A percentile compares a stretch with the other conserved stretches of the same genome.
Conservation (phyloP, 2,113 vertebrate species). For the Anser cygnoides region DNA sequence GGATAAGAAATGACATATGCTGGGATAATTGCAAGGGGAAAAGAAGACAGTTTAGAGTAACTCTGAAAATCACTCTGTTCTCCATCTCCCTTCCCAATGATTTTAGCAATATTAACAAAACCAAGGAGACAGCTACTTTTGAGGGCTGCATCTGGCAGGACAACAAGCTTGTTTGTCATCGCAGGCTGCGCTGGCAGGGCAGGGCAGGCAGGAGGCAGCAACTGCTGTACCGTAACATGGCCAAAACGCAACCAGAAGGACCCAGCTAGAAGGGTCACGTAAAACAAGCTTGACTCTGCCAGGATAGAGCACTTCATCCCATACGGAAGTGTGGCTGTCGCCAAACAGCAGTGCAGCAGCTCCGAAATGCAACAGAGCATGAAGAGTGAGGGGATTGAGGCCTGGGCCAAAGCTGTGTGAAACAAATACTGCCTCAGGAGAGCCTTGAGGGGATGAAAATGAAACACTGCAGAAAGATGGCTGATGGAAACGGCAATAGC, state of each 20-base stretch:
- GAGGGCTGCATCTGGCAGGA: constrained; percentile 10
- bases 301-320: neutral
- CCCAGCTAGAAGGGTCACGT: neutral
- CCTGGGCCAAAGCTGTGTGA: neutral
- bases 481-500: rapidly evolving
- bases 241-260: neutral
- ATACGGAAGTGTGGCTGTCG: rapidly evolving
- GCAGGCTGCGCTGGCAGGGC: neutral
- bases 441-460: neutral
- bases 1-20: neutral
- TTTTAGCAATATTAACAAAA: constrained; percentile 2
- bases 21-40: neutral
- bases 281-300: neutral
- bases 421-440: rapidly evolving
- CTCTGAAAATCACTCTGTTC: neutral
- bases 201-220: neutral
- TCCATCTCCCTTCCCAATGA: neutral
- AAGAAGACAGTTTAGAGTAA: neutral
- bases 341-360: neutral
- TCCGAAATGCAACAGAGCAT: neutral
- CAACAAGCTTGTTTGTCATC: neutral
- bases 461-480: neutral
- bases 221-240: neutral
- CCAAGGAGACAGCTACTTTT: neutral
- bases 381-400: rapidly evolving